These are phyloP conservation scores for Halcyon senegalensis DNA, from an alignment of 2,113 vertebrate species.

Conservation along the genomic window DNA sequence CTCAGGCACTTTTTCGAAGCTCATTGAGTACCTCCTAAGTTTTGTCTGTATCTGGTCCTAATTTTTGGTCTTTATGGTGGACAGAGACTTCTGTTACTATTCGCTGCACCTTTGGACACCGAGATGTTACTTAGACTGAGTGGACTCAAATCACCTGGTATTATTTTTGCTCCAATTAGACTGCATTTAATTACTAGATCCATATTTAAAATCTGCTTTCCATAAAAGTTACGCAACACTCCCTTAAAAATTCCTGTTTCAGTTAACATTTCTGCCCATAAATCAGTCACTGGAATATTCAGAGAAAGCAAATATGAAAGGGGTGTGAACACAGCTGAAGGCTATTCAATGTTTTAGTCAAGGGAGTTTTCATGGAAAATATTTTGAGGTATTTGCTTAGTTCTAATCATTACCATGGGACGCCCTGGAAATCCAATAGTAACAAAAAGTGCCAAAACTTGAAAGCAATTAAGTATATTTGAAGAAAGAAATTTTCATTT, in stretches of 20 bases:
- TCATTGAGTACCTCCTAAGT: neutral
- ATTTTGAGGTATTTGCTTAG: constrained; percentile 71
- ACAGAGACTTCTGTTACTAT: neutral
- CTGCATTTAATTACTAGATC: neutral
- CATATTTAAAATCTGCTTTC: constrained; percentile 40
- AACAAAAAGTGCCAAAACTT: constrained; percentile 61
- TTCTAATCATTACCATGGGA: constrained; percentile 70
- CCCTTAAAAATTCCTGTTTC: constrained; percentile 52
- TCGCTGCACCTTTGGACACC: neutral
- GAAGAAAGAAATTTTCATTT: constrained; percentile 41
- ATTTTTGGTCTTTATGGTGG: neutral
- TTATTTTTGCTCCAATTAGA: neutral
- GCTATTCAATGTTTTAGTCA: constrained; percentile 70
- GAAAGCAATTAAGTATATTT: constrained; percentile 61
- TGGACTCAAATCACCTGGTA: neutral
- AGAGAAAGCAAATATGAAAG: constrained; percentile 68
- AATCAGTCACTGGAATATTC: constrained; percentile 71
- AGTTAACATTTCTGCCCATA: constrained; percentile 60
- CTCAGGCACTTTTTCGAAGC: neutral
- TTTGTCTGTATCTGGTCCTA: neutral
- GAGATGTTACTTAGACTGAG: neutral
- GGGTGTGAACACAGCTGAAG: constrained; percentile 71
- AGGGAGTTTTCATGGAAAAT: constrained; percentile 59
- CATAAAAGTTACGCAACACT: constrained; percentile 43
- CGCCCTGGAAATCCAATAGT: constrained; percentile 40